A percentile compares a stretch with the other conserved stretches of the same genome.
phyloP scores from a whole-genome alignment of 35 echinoderm and acorn worm species.

The Ophiothrix spiculata region DNA sequence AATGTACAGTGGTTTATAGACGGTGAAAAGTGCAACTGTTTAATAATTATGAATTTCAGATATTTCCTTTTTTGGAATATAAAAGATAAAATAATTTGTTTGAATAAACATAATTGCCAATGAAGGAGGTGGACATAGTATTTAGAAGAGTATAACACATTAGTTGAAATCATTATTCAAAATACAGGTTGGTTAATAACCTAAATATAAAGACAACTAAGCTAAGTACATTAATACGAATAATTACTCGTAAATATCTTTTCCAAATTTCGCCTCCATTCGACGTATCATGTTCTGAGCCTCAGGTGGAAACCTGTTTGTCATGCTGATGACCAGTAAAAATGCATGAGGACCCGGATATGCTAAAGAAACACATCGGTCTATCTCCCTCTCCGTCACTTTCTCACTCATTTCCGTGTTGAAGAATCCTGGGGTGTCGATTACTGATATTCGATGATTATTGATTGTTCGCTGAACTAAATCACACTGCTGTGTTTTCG shows the following conservation, averaged over 20 bases:
- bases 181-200: no score
- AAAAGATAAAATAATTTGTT: no score
- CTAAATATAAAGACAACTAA: no score
- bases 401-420: background rate
- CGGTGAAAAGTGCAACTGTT: no score
- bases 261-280: constrained; percentile 1
- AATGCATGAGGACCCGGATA: background rate
- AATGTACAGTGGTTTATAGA: no score
- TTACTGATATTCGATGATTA: background rate
- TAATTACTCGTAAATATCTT: background rate
- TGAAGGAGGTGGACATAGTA: no score
- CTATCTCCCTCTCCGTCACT: background rate
- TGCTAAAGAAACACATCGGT: background rate
- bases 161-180: no score
- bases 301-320: background rate
- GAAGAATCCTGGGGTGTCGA: background rate
- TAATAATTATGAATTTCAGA: no score
- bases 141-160: no score
- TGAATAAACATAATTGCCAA: no score
- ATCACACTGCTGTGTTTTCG: background rate
- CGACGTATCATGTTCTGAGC: background rate
- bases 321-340: background rate
- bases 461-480: background rate
- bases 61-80: no score
- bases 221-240: no score